Evolutionary conservation across 1,140 invertebrate species (phyloP), one percentile per base, ranked within the genome.

Genomic region (Philotrypesis tridentata): DNA sequence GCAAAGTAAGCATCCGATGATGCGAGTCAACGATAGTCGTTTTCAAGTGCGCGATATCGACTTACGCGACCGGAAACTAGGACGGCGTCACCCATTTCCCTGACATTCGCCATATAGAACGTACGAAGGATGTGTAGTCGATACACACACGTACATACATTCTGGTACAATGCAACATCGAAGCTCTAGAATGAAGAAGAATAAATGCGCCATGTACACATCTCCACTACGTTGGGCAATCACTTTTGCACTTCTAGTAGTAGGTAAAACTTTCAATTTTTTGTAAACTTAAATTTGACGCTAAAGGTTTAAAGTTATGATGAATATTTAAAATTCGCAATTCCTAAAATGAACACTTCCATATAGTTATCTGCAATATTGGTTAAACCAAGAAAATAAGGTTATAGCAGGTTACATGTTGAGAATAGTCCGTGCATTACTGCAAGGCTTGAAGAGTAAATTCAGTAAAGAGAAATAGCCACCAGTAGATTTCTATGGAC

Each of bases 61-160:
- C 70, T 72, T 72, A 72, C 40, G 70, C 40, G 48, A 72, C 33
- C 33, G 40, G 70, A 72, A 72, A 72, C 70, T 40, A 8, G 33
- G 40, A 40, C 70, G 67, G 25, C 70, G 70, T 43, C 37, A 21
- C 72, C 27, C 27, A n/a, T 31, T 74, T 74, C 27, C 25, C 70
- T 72, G 23, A 5, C 23, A 12, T 40, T 67, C 29, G n/a, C 63
- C 17, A 55, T 21, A n/a, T 55, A 55, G 48, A 55, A 55, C 48
- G 48, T 55, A n/a, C 21, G 48, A 55, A 17, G 48, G 21, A 5
- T n/a, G 21, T 55, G 48, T 55, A 21, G 21, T 7, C 21, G 48
- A 55, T 14, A 55, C 48, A 17, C 48, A 55, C 17, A 55, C 48
- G 14, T 55, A 17, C 48, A 55, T 4, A 55, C 48, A 6, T 55